A percentile compares a stretch with the other conserved stretches of the same genome.
Conservation (phyloP, 2,113 vertebrate genomes). For the Periophthalmodon schlosseri region DNA sequence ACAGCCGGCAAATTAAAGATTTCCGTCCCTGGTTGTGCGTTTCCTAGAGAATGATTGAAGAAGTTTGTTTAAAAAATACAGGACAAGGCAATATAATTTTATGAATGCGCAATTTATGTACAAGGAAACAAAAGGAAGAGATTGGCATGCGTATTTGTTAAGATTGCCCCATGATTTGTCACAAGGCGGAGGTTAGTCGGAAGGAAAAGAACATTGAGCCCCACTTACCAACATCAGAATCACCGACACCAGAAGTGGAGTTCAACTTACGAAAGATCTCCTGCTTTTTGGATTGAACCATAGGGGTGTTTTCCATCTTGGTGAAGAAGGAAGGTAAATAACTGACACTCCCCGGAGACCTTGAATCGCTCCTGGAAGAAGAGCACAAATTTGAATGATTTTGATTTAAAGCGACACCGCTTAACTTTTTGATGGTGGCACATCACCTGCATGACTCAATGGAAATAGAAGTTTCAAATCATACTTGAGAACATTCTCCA, state of each 20-base stretch:
- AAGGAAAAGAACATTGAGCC: constrained; percentile 34
- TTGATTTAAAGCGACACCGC: neutral
- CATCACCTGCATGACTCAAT: too few relatives aligned
- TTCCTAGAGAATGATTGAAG: constrained; percentile 75
- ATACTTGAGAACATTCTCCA: too few relatives aligned
- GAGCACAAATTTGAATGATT: neutral
- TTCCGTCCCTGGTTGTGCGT: constrained; percentile 96
- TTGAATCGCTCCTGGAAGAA: constrained; percentile 85
- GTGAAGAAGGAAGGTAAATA: constrained; percentile 97
- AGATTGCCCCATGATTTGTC: neutral
- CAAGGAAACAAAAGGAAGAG: neutral
- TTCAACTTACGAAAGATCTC: constrained; percentile 99
- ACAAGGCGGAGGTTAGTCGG: constrained; percentile 2
- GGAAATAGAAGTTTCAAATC: too few relatives aligned
- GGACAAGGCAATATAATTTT: neutral
- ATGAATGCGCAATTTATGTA: neutral
- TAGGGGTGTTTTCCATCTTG: constrained; percentile 95
- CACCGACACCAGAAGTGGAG: constrained; percentile 92
- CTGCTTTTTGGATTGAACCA: constrained; percentile 99
- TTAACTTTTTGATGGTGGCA: too few relatives aligned
- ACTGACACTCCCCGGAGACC: constrained; percentile 89
- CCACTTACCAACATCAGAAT: constrained; percentile 97
- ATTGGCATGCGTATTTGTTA: constrained; percentile 13
- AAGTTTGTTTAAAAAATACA: neutral
- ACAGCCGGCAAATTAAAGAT: constrained; percentile 98